Base-by-base conservation (phyloP, 2,888 invertebrate species). In the Drosophila pseudotalamancana region DNA sequence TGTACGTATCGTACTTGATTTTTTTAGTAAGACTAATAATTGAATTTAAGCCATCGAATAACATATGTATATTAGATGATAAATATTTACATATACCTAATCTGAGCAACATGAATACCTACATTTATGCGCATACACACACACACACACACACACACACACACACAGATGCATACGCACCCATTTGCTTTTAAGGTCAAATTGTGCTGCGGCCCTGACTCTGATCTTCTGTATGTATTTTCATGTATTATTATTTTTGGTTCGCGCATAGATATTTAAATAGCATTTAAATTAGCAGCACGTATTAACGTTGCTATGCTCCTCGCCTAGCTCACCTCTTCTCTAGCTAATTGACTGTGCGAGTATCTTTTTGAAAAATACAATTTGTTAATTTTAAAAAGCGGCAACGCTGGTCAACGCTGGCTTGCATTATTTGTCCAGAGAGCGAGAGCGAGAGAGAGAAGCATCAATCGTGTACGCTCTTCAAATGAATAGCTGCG, bases 181-280 rank as follows among this genome's bases (percentile, higher is more conserved):
- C 55, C 61, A 67, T 68, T 68, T 43, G 51, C 12, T 34, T 57
- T 45, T 87, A 87, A 80, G 79, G 79, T 80, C 87, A 82, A 78
- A 53, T 72, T 70, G 72, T 51, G 66, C 65, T 59, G 37, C 75
- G 80, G 60, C 88, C 88, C 81, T 88, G 88, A 88, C 88, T 88
- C 87, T 89, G 89, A 87, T 89, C 89, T 88, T 78, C 77, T 84
- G 83, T 83, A 66, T 77, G 50, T 78, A 53, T 67, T 69, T 68
- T 55, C 45, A 61, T 62, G 67, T 66, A 56, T 59, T 66, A 77
- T 65, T 70, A 79, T 70, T 57, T 69, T 62, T 51, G 53, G 50
- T 62, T 60, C 67, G 60, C 46, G 37, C 59, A 63, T 67, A 67
- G 54, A 56, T 65, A 67, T 66, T 69, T 65, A 72, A 64, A 72